Base-by-base conservation (phyloP, 2,113 vertebrate species). In the Brachyhypopomus gauderio region DNA sequence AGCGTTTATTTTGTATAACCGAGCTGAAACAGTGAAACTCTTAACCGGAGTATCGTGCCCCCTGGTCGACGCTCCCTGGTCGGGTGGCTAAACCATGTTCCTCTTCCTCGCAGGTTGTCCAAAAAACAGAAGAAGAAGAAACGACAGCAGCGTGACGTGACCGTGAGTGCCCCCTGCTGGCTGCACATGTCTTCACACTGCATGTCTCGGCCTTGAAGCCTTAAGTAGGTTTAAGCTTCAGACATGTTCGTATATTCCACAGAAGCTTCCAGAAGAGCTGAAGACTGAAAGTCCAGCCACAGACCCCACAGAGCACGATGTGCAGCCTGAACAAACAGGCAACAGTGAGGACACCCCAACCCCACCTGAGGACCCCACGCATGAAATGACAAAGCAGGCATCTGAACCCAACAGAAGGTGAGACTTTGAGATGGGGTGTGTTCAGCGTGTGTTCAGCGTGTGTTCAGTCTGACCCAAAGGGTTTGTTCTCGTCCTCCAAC, bases 111-210 rank as follows among this genome's bases (percentile, higher is more conserved):
- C 88, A 99, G 97, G 75, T 89, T 96, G 4, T 98, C 96, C 3
- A 98, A 97, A 90, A 98, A 96, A 86, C 96, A 98, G 89, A 97
- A 94, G 90, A 95, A 93, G 86, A 98, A 94, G 85, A 94, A 92
- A 81, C 91, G 92, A 84, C 96, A 95, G 83, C 94, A 96, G 90
- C 95, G 93, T 88, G 90, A 87, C 3, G 48, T 22, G 25, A 79
- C 83, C 34, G 91, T 93, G 83, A 89, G 90, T 87, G 5, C 30
- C 4, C 20, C 36, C 36, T 38, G 36, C 6, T 36, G 64, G 19
- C 30, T 36, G 27, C 41, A 41, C 5, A 5, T 38, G 41, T 6
- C 5, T 16, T 69, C 22, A 63, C 25, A 11, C 30, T 8, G 16
- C 7, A 69, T 0, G 19, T 25, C 27, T 52, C 41, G 22, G 30